Percentiles rank a stretch among this genome's conserved stretches.
phyloP scores from a whole-genome alignment of 2,888 invertebrate genomes.

The Masnerella sp. region DNA sequence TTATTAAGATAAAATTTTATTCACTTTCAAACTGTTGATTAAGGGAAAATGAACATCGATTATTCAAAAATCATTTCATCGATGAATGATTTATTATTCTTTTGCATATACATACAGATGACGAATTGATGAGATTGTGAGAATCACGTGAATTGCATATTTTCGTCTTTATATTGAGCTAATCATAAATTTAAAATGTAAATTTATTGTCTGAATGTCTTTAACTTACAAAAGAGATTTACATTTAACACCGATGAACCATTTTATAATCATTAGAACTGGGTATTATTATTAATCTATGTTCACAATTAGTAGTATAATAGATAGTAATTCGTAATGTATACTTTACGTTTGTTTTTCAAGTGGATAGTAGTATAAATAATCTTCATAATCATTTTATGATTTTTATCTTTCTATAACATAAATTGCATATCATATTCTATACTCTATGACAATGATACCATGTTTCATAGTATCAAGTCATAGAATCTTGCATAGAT shows the following conservation, averaged over 20 bases:
- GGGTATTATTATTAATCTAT: slow-evolving; percentile 1
- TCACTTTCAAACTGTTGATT: slow-evolving; percentile 18
- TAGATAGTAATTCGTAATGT: no score
- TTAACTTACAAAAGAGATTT: slow-evolving; percentile 4
- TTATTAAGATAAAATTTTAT: slow-evolving; percentile 21
- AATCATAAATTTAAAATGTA: slow-evolving; percentile 10
- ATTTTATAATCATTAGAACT: slow-evolving; percentile 2
- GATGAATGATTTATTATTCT: slow-evolving; percentile 4
- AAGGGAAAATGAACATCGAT: slow-evolving; percentile 12
- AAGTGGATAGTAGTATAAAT: no score
- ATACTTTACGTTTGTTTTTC: no score
- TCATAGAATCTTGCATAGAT: no score
- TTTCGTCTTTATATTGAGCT: not conserved
- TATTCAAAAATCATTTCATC: slow-evolving; percentile 14
- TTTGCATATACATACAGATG: slow-evolving; percentile 5
- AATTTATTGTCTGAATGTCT: slow-evolving; percentile 27
- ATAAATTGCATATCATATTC: no score
- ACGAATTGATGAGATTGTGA: slow-evolving; percentile 9
- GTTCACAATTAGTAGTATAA: no score
- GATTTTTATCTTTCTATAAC: no score
- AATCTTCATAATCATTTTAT: no score
- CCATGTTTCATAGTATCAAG: no score
- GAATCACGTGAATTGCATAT: slow-evolving; percentile 8
- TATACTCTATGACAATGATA: no score
- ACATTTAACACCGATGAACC: not conserved